Evolutionary conservation across 2,888 invertebrate genomes (phyloP), one percentile per base, ranked within the genome.

Genomic region (Phytoseiulus persimilis): DNA sequence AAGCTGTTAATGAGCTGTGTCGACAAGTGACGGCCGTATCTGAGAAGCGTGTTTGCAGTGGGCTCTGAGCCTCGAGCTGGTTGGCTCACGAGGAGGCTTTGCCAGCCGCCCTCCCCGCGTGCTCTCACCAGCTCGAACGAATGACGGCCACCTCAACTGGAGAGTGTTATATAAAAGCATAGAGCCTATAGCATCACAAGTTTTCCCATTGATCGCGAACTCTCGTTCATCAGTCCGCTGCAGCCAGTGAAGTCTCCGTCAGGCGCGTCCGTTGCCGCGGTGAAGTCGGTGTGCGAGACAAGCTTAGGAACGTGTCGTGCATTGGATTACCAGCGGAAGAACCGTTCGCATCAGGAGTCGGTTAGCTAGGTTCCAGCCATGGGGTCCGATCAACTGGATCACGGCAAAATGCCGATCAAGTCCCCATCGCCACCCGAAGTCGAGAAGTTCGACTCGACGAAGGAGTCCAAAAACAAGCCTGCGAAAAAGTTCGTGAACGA

Each of bases 381-480:
- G 87, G 87, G 87, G 23, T 87, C 87, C 87, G 87, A 87, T 87
- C 87, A 87, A 23, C 87, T 87, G n/a, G 87, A 87, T 45, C 87
- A 87, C 87, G 87, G 45, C n/a, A 87, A 87, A 45, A 45, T 87
- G 87, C 87, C 87, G 39, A 87, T 87, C 28, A 87, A 87, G 18
- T 87, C 87, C 6, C 87, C 87, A 6, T 87, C 87, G n/a, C 87
- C 87, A 11, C 87, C 87, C 31, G 87, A 87, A 32, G 45, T 87
- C 39, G 87, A 87, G 39, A 87, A 87, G 87, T 87, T 87, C 87
- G 87, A 87, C 45, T 33, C 45, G n/a, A 87, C 32, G 31, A 32
- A 31, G 33, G 87, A 87, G 6, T 31, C 87, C 11, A 87, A 87
- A 31, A 87, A 87, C 9, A 87, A 87, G 39, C 87, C 87, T 28